Evolutionary conservation across 2,113 vertebrate species (phyloP).

Genomic region (Scopus umbretta): DNA sequence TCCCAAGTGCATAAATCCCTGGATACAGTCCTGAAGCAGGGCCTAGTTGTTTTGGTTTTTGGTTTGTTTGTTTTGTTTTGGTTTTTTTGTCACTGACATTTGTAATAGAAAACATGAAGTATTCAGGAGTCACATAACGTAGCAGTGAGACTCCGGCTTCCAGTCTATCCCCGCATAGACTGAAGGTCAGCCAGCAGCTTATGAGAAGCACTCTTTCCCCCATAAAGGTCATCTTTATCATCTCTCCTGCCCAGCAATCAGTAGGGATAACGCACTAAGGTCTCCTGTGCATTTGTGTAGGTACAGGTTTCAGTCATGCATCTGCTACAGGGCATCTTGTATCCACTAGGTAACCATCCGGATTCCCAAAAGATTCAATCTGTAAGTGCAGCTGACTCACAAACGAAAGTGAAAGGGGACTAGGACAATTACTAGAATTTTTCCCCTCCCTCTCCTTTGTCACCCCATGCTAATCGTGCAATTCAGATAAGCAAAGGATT

Average conservation of each 20-base stretch:
- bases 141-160: neutral
- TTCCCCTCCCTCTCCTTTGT: neutral
- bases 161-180: rapidly evolving
- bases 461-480: neutral
- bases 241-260: neutral
- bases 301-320: neutral
- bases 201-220: neutral
- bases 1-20: neutral
- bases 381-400: neutral
- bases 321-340: neutral
- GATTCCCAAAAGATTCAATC: neutral
- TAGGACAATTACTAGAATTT: neutral
- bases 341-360: neutral
- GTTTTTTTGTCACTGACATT: neutral
- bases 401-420: neutral
- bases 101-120: neutral
- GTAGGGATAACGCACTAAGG: neutral
- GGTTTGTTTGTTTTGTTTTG: too few species aligned
- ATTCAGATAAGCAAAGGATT: neutral
- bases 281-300: neutral
- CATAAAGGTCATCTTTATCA: neutral
- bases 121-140: neutral
- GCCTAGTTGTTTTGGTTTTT: too few species aligned
- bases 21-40: neutral
- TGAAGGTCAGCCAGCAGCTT: neutral